These are phyloP conservation scores for Cynodonichthys magdalenae DNA, from an alignment of 2,797 vertebrate genomes.

Conservation along the genomic window DNA sequence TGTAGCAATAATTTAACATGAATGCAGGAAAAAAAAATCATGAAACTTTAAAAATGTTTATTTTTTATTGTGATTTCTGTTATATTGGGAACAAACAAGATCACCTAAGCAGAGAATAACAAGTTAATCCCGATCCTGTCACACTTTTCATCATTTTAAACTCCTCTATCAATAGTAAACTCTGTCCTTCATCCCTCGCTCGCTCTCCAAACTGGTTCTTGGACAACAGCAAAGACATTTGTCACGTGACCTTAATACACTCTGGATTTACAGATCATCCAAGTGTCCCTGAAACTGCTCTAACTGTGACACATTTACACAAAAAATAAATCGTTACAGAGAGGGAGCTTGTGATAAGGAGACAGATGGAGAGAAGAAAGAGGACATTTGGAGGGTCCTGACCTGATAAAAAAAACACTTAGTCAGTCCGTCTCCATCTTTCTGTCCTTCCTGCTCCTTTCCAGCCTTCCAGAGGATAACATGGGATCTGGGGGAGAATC, in stretches of 20 bases:
- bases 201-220: slow-evolving; percentile 17
- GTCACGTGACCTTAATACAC: slow-evolving; percentile 35
- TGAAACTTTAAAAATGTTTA: no score
- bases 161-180: slow-evolving; percentile 59
- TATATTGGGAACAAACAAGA: slow-evolving; percentile 34
- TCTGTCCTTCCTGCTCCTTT: slow-evolving; percentile 21
- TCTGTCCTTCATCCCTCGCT: slow-evolving; percentile 45
- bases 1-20: no score
- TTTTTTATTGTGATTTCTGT: no score
- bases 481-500: slow-evolving; percentile 56
- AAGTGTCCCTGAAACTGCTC: slow-evolving; percentile 17
- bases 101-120: slow-evolving; percentile 30
- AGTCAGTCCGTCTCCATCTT: slow-evolving; percentile 23
- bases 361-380: slow-evolving; percentile 43
- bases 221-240: slow-evolving; percentile 12
- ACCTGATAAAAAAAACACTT: slow-evolving; percentile 44
- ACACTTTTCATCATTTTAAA: slow-evolving; percentile 55
- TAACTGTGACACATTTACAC: slow-evolving; percentile 3
- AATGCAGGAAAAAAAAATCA: no score
- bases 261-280: slow-evolving; percentile 22
- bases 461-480: slow-evolving; percentile 63
- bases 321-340: background rate
- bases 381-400: slow-evolving; percentile 60
- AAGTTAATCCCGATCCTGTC: slow-evolving; percentile 57
- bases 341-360: background rate